phyloP scores from a whole-genome alignment of 2,113 vertebrate species.

The Pimephales promelas region DNA sequence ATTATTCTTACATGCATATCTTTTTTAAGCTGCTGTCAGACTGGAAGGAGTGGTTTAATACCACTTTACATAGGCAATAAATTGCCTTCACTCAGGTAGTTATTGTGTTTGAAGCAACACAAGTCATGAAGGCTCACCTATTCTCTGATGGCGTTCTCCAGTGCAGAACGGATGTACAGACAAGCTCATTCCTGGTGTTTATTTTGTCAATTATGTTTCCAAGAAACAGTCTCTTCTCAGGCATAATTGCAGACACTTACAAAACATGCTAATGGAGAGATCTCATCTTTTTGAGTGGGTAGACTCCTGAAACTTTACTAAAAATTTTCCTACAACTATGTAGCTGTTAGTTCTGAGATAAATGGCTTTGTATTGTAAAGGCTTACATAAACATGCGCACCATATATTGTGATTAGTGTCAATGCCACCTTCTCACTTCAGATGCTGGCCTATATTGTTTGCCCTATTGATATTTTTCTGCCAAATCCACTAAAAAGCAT shows the following conservation, averaged over 20 bases:
- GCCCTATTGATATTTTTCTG: background rate
- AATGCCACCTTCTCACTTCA: background rate
- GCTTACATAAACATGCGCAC: background rate
- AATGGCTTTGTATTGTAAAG: background rate
- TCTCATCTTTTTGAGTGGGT: background rate
- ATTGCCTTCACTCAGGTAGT: background rate
- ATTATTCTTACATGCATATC: background rate
- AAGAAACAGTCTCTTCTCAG: background rate
- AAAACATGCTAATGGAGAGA: background rate
- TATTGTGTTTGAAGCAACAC: background rate
- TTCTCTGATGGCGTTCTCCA: background rate
- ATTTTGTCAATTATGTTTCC: conserved; percentile 12
- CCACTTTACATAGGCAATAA: background rate
- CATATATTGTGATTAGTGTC: background rate
- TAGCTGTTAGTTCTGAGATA: background rate
- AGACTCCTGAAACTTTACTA: background rate
- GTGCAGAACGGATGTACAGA: background rate
- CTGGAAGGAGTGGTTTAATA: background rate
- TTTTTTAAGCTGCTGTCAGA: background rate
- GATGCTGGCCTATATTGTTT: background rate
- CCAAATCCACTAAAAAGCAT: background rate
- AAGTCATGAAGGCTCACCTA: background rate
- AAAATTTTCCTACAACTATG: background rate
- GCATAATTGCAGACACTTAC: background rate
- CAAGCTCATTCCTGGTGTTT: conserved; percentile 4